phyloP scores from a whole-genome alignment of 2,888 invertebrate species.

The Rhogogaster chlorosoma region DNA sequence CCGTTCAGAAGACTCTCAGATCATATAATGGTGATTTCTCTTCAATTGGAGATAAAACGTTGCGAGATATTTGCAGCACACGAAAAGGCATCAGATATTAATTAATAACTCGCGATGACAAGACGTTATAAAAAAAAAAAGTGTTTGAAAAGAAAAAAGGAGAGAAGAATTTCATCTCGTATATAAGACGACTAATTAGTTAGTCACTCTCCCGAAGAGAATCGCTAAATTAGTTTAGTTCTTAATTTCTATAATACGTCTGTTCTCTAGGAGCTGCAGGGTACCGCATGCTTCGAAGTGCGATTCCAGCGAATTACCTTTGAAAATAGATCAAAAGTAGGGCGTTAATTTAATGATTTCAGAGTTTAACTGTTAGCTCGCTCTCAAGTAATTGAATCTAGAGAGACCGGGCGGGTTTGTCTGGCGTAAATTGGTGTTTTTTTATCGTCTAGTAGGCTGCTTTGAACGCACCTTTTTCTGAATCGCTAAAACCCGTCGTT shows the following conservation, averaged over 20 bases:
- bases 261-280: slow-evolving; percentile 14
- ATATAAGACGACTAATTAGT: not conserved
- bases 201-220: not conserved
- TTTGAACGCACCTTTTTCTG: slow-evolving; percentile 11
- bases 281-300: slow-evolving; percentile 36
- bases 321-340: slow-evolving; percentile 3
- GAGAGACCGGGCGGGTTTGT: not conserved
- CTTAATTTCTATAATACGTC: slow-evolving; percentile 1
- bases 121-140: not conserved
- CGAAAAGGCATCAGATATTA: not conserved
- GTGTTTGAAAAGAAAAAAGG: not conserved
- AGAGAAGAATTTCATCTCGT: not conserved
- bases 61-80: not conserved
- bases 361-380: slow-evolving; percentile 17
- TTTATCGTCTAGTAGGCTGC: not conserved
- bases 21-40: not conserved
- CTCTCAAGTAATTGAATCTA: slow-evolving; percentile 6
- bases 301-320: slow-evolving; percentile 13
- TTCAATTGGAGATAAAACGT: not conserved
- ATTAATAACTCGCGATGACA: not conserved
- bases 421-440: slow-evolving; percentile 11
- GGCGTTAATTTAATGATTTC: slow-evolving; percentile 19
- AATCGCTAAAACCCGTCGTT: not conserved
- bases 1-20: not conserved
- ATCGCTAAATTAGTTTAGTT: slow-evolving; percentile 28